A percentile compares a stretch with the other conserved stretches of the same genome.
phyloP scores from a whole-genome alignment of 2,797 vertebrate species.

The Chloroceryle amazona region DNA sequence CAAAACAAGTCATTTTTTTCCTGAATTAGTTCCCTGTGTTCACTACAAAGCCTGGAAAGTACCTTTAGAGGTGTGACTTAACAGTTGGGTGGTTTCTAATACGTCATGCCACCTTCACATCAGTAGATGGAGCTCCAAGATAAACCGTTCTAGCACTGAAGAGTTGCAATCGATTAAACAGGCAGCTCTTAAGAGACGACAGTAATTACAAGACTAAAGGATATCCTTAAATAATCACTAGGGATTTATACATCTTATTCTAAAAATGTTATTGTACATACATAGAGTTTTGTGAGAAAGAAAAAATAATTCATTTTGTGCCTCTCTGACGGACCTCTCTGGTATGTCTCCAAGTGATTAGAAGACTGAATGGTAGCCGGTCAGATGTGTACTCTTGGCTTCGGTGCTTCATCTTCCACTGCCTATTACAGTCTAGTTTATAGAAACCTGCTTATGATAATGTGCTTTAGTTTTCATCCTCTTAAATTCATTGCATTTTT shows the following conservation, averaged over 20 bases:
- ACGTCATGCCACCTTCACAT: not conserved
- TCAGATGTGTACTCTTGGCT: not conserved
- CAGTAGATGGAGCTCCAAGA: slow-evolving; percentile 73
- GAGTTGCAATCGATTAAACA: not conserved
- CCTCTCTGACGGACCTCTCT: not conserved
- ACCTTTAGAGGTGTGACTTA: not conserved
- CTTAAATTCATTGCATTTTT: not conserved
- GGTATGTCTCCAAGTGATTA: slow-evolving; percentile 8
- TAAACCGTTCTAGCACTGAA: slow-evolving; percentile 34
- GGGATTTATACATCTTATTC: slow-evolving; percentile 41
- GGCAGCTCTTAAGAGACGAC: not conserved
- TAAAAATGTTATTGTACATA: slow-evolving; percentile 11
- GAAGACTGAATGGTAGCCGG: not conserved
- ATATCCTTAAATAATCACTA: slow-evolving; percentile 55
- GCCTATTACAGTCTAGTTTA: not conserved
- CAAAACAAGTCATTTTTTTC: not conserved
- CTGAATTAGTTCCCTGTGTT: not conserved
- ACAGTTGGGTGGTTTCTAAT: not conserved
- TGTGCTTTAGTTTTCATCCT: not conserved
- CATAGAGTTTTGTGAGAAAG: not conserved
- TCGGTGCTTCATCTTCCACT: not conserved
- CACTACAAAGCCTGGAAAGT: not conserved
- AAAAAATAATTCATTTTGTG: not conserved
- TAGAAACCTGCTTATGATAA: not conserved
- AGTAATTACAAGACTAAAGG: slow-evolving; percentile 56